These are phyloP conservation scores for Caenorhabditis brenneri DNA, from an alignment of 1,140 invertebrate genomes.

Conservation along the genomic window DNA sequence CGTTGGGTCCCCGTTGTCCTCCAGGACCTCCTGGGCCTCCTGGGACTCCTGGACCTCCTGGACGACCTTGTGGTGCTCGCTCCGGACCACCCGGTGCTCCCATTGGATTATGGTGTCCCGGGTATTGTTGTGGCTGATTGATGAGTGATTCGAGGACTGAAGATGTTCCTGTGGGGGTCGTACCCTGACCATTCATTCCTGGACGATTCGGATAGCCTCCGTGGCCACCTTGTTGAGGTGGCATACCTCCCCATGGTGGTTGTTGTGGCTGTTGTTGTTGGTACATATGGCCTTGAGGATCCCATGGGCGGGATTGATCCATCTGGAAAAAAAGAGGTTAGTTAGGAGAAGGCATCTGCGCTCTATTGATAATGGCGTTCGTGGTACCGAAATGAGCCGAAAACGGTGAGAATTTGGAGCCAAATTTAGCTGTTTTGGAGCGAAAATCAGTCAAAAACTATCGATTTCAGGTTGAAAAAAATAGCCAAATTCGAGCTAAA, in stretches of 20 bases:
- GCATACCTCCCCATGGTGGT: conserved; percentile 16
- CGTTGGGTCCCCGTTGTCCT: not conserved
- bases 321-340: not conserved
- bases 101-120: conserved; percentile 25
- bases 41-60: not conserved
- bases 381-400: too few species aligned
- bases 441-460: too few species aligned
- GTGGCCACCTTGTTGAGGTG: conserved; percentile 28
- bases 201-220: conserved; percentile 2
- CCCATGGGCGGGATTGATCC: conserved; percentile 6
- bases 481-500: too few species aligned
- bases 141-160: conserved; percentile 55
- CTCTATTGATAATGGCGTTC: too few species aligned
- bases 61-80: not conserved
- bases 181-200: not conserved
- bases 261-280: too few species aligned
- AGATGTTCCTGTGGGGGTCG: not conserved
- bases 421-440: too few species aligned
- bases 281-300: conserved; percentile 44
- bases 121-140: conserved; percentile 52
- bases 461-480: too few species aligned
- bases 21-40: not conserved
- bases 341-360: too few species aligned
- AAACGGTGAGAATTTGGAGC: too few species aligned
- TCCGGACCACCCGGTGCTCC: not conserved